Base-by-base conservation (phyloP, 2,113 vertebrate genomes). In the Corvus hawaiiensis region DNA sequence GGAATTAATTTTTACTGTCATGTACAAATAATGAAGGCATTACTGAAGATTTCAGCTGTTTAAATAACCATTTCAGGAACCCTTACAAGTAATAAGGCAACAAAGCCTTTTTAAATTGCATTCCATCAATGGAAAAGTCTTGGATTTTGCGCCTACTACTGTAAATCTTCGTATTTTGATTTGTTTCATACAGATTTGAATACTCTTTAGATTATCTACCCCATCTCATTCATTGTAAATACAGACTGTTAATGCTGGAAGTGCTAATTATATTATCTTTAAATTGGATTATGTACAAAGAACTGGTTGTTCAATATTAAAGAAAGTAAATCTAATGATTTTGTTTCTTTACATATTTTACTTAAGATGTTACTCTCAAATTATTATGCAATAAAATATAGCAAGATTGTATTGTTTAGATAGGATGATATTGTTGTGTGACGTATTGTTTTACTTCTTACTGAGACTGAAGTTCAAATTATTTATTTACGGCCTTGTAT, bases 221-320 rank as follows among this genome's bases (percentile, higher is more conserved):
- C 76, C 23, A n/a, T 87, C 93, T 95, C 76, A 81, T 82, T 94
- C 49, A 41, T 86, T 98, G 98, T 98, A 98, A 96, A 98, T 98
- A 98, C 69, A 95, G 95, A 90, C 95, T 97, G 90, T 98, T 98
- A 92, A 97, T 98, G 97, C 94, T 97, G 95, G 96, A 97, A 98
- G 95, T 98, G 97, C 97, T 97, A 96, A 97, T 96, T 98, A 96
- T 97, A 98, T 98, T 98, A 98, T 97, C 97, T 98, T 98, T 97
- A 96, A 96, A 95, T 98, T 97, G 96, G 97, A 98, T 98, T 98
- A 98, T 98, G 98, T 98, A 98, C 85, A 97, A 97, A 97, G 91
- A 96, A 91, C 96, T 97, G 96, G 96, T 98, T 98, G 97, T 98
- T 98, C 97, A 96, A 97, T 97, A 98, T 98, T 98, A 98, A 98